Percentiles rank a stretch among this genome's conserved stretches.
Evolutionary conservation across 2,797 vertebrate genomes (phyloP).

Genomic region (Chlorospingus semifuscus): DNA sequence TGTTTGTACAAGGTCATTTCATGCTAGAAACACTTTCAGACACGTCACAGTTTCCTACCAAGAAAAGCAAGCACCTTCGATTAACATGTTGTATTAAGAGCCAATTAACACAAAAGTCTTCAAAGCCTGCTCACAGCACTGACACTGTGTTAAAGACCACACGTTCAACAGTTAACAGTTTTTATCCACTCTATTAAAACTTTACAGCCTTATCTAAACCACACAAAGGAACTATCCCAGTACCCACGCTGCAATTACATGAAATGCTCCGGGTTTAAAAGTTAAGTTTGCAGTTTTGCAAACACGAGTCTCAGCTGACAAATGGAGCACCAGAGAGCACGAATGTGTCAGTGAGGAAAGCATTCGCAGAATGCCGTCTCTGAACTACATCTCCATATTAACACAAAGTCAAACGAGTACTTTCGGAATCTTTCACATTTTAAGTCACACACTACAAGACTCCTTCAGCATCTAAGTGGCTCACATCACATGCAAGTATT

Average conservation of each 20-base stretch:
- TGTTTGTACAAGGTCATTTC: not conserved
- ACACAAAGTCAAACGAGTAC: not conserved
- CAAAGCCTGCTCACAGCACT: slow-evolving; percentile 21
- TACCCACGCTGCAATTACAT: not conserved
- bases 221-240: not conserved
- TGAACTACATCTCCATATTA: not conserved
- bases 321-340: not conserved
- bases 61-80: not conserved
- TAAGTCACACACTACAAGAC: not conserved
- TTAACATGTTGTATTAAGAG: not conserved
- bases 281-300: not conserved
- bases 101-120: slow-evolving; percentile 12
- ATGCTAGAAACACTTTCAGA: not conserved
- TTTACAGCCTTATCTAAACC: slow-evolving; percentile 6
- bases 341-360: not conserved
- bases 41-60: not conserved
- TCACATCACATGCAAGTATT: not conserved
- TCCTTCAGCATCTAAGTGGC: not conserved
- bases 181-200: slow-evolving; percentile 7
- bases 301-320: not conserved
- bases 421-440: not conserved
- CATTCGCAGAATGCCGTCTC: not conserved
- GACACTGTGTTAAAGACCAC: not conserved
- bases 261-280: not conserved
- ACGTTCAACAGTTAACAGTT: not conserved